Percentiles rank a stretch among this genome's conserved stretches.
phyloP scores from a whole-genome alignment of 2,113 vertebrate species.

The Salvelinus fontinalis region DNA sequence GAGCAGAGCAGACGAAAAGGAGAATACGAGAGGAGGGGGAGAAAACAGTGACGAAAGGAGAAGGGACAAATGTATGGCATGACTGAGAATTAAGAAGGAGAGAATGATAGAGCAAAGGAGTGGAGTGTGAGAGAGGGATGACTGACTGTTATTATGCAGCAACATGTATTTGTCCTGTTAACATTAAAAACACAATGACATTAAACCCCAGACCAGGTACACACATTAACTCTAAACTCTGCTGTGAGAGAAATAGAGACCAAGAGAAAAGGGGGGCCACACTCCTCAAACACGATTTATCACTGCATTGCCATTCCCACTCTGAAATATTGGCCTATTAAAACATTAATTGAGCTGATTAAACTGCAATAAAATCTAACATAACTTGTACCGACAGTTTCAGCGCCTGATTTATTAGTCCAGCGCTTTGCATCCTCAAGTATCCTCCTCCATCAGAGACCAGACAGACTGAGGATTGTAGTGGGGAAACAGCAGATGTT shows the following conservation, averaged over 20 bases:
- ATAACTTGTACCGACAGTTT: conserved; percentile 67
- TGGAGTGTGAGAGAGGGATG: not conserved
- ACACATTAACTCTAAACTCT: conserved; percentile 8
- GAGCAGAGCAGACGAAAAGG: too few species aligned
- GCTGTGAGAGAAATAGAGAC: conserved; percentile 25
- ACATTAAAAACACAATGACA: not conserved
- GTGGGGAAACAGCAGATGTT: conserved; percentile 43
- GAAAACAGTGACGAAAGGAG: conserved; percentile 9
- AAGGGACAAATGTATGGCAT: too few species aligned
- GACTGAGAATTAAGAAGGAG: too few species aligned
- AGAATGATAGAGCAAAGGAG: too few species aligned
- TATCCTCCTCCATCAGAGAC: not conserved
- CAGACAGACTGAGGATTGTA: not conserved
- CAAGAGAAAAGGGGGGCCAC: not conserved
- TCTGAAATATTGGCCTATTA: conserved; percentile 73
- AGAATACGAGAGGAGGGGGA: not conserved
- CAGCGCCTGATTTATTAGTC: conserved; percentile 62
- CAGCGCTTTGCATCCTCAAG: conserved; percentile 15
- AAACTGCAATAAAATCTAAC: conserved; percentile 70
- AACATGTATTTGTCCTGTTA: not conserved
- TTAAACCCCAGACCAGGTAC: not conserved
- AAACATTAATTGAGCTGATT: conserved; percentile 74
- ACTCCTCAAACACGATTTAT: conserved; percentile 55
- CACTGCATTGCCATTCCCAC: conserved; percentile 54
- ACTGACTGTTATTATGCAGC: not conserved